Conservation (phyloP, 2,113 vertebrate species). For the Rhabdomys dilectus region DNA sequence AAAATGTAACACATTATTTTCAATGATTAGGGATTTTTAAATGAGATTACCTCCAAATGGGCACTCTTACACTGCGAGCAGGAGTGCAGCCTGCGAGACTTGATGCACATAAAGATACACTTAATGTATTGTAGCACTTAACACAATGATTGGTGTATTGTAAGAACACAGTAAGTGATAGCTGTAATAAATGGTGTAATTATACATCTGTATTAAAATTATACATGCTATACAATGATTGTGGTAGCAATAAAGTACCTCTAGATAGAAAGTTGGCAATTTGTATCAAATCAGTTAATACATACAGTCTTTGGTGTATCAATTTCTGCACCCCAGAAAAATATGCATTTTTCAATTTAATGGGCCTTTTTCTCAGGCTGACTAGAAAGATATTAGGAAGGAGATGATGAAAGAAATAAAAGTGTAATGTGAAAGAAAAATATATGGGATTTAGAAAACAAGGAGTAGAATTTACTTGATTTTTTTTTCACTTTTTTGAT, state of each 20-base stretch:
- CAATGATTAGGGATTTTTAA: neutral
- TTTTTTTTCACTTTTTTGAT: neutral
- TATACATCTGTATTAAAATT: conserved; percentile 63
- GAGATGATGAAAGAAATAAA: neutral
- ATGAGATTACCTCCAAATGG: neutral
- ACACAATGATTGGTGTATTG: conserved; percentile 44
- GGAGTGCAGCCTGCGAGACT: neutral
- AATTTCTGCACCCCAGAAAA: neutral
- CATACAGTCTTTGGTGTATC: neutral
- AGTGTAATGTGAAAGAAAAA: neutral
- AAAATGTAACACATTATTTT: conserved; percentile 36
- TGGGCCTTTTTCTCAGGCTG: neutral
- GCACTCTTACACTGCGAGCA: neutral
- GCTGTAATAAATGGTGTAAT: conserved; percentile 61
- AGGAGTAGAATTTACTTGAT: neutral
- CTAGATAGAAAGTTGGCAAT: conserved; percentile 63
- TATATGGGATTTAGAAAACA: neutral
- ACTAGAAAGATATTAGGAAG: neutral
- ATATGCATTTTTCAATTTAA: conserved; percentile 10
- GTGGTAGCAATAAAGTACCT: conserved; percentile 55
- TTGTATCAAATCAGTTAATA: conserved; percentile 21
- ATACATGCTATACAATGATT: conserved; percentile 50
- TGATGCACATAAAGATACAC: conserved; percentile 12
- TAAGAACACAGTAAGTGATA: conserved; percentile 48
- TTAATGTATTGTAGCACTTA: conserved; percentile 64